Conservation (phyloP, 1,140 invertebrate species). For the Drosophila chauvacae region DNA sequence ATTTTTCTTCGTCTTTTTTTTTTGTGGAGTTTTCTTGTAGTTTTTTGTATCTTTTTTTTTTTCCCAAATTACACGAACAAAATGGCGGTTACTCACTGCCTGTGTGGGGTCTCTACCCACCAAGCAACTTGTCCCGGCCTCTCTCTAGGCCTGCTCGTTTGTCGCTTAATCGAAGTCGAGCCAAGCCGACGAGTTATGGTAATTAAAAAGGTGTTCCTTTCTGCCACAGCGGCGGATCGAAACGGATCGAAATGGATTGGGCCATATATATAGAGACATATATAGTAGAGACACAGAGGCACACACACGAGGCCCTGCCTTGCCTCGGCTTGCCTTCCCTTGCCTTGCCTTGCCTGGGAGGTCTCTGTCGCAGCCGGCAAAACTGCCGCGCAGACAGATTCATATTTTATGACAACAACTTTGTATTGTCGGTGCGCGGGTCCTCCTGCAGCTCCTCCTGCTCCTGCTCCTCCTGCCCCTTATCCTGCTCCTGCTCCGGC, state of each 20-base stretch:
- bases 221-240: slow-evolving; percentile 52
- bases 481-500: not conserved
- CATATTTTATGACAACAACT: slow-evolving; percentile 80
- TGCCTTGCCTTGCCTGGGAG: slow-evolving; percentile 46
- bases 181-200: slow-evolving; percentile 79
- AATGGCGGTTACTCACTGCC: slow-evolving; percentile 58
- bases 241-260: slow-evolving; percentile 39
- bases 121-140: slow-evolving; percentile 42
- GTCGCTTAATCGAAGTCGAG: slow-evolving; percentile 79
- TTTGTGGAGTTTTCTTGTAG: slow-evolving; percentile 20
- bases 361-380: slow-evolving; percentile 37
- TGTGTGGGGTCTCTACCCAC: slow-evolving; percentile 74
- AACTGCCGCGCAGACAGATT: slow-evolving; percentile 65
- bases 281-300: too few relatives aligned
- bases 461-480: not conserved
- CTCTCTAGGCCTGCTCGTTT: slow-evolving; percentile 49
- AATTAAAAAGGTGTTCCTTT: slow-evolving; percentile 83
- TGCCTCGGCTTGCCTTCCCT: slow-evolving; percentile 17
- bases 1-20: not conserved
- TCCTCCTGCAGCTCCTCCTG: not conserved
- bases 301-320: not conserved
- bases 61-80: slow-evolving; percentile 69
- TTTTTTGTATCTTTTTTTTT: slow-evolving; percentile 22
- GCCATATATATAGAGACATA: slow-evolving; percentile 9
- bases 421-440: slow-evolving; percentile 25